These are phyloP conservation scores for Diarsia rubi DNA, from an alignment of 2,888 invertebrate species.

Conservation along the genomic window DNA sequence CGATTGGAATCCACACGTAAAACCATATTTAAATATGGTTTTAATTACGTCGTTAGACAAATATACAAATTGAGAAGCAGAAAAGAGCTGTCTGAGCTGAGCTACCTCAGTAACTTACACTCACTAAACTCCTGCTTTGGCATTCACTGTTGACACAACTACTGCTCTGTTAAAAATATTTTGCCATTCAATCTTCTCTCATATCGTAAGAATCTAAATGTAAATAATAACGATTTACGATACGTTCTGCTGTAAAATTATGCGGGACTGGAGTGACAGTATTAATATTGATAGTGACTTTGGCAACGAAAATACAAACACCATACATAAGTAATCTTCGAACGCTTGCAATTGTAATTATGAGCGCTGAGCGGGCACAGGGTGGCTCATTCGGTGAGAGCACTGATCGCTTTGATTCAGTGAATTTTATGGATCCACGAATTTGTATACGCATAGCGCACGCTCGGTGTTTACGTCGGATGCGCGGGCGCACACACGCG, in stretches of 20 bases:
- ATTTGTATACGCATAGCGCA: conserved; percentile 34
- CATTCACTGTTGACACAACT: background rate
- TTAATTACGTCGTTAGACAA: background rate
- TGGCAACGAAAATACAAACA: conserved; percentile 34
- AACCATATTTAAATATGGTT: background rate
- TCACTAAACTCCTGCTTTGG: background rate
- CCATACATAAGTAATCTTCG: too few species aligned
- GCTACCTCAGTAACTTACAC: background rate
- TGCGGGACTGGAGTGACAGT: background rate
- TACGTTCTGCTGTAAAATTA: background rate
- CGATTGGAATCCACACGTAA: conserved; percentile 11
- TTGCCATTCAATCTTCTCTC: background rate
- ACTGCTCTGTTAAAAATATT: too few species aligned
- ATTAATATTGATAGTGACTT: conserved; percentile 12
- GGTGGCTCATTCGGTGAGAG: conserved; percentile 4
- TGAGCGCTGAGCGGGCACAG: background rate
- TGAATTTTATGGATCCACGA: conserved; percentile 38
- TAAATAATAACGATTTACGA: too few species aligned
- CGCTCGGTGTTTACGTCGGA: conserved; percentile 57
- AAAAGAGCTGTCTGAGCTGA: background rate
- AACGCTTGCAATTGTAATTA: too few species aligned
- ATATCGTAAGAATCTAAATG: background rate
- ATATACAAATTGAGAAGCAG: conserved; percentile 24
- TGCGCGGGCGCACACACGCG: conserved; percentile 58
- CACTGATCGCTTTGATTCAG: conserved; percentile 30